Conservation (phyloP, 2,797 vertebrate species). For the Crenichthys baileyi region DNA sequence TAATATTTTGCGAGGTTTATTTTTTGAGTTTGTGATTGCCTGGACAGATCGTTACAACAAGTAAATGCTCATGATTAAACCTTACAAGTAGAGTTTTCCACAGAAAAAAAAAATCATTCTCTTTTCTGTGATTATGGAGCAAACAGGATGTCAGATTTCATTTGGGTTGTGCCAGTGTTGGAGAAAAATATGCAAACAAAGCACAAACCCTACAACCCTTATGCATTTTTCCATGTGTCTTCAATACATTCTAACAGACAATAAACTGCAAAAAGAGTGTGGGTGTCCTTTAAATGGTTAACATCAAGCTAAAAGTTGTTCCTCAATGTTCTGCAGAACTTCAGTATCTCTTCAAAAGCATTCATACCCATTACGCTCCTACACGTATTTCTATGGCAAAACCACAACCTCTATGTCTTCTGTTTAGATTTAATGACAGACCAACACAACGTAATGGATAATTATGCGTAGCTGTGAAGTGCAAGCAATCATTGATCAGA, state of each 20-base stretch:
- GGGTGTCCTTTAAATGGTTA: background rate
- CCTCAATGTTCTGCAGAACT: background rate
- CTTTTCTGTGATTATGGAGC: background rate
- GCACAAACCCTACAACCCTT: background rate
- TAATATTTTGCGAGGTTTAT: slow-evolving; percentile 19
- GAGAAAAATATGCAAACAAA: background rate
- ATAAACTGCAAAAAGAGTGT: background rate
- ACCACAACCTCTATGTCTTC: background rate
- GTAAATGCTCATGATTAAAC: background rate
- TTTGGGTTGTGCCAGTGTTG: background rate
- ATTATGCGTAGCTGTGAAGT: background rate
- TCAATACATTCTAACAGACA: background rate
- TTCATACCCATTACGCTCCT: background rate
- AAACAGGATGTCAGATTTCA: background rate
- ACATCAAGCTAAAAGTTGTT: slow-evolving; percentile 12
- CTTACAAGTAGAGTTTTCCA: background rate
- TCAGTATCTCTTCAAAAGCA: background rate
- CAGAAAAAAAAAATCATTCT: background rate
- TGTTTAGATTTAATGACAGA: background rate
- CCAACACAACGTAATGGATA: background rate
- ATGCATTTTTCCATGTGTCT: background rate
- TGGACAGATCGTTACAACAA: background rate
- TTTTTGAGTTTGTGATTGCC: background rate
- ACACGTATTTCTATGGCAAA: background rate
- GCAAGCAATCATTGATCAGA: background rate